A percentile compares a stretch with the other conserved stretches of the same genome.
Conservation (phyloP, 2,113 vertebrate genomes). For the Oophaga pumilio region DNA sequence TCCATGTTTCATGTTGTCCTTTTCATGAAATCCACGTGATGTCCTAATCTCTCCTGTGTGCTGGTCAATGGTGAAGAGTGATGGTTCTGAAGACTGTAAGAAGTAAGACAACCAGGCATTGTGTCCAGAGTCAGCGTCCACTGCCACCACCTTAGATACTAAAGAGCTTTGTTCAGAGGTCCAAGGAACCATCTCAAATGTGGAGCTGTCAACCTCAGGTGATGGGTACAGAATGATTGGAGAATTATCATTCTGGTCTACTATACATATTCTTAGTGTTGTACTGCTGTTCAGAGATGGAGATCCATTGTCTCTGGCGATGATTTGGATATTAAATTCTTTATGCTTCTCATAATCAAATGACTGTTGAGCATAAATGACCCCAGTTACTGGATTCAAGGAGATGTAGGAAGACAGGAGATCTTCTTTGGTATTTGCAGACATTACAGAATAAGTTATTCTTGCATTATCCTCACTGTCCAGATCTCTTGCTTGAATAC, state of each 20-base stretch:
- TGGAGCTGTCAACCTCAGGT: background rate
- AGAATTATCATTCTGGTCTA: conserved; percentile 12
- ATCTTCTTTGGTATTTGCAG: background rate
- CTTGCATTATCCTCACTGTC: background rate
- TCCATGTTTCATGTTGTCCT: background rate
- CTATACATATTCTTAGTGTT: background rate
- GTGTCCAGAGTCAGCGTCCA: conserved; percentile 4
- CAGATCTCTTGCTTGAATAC: background rate
- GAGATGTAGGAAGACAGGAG: background rate
- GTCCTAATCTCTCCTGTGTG: conserved; percentile 11
- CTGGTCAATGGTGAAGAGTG: background rate
- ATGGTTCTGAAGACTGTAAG: background rate
- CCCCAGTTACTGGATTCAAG: background rate
- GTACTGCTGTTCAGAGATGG: background rate
- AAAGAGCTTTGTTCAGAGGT: conserved; percentile 1
- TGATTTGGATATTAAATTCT: background rate
- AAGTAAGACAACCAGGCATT: conserved; percentile 10
- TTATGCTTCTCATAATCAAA: background rate
- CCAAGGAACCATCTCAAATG: conserved; percentile 18
- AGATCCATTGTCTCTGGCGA: background rate
- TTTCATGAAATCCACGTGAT: background rate
- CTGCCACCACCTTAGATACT: background rate
- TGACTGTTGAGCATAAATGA: background rate
- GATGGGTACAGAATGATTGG: background rate
- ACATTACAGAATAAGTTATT: background rate